These are phyloP conservation scores for Catharus fuscescens DNA, from an alignment of 2,113 vertebrate genomes.

Conservation along the genomic window DNA sequence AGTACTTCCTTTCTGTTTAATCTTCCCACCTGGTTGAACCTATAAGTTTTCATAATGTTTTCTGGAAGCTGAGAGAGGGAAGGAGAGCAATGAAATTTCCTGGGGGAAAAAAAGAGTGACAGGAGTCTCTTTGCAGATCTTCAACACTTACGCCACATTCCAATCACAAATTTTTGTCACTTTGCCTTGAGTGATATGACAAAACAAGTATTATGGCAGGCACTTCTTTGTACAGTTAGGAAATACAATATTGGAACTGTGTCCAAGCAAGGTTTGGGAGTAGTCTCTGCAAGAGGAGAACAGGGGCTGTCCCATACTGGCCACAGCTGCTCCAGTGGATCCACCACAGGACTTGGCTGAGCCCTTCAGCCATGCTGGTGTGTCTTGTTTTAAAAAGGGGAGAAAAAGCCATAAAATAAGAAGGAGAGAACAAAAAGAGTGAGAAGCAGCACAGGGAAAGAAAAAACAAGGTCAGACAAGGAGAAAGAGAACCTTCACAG, in stretches of 20 bases:
- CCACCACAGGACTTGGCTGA: background rate
- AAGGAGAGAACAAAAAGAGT: background rate
- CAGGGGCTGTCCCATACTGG: background rate
- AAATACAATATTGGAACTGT: background rate
- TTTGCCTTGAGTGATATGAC: background rate
- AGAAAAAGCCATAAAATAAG: background rate
- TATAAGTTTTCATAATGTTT: background rate
- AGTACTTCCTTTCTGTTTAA: background rate
- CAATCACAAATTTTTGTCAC: background rate
- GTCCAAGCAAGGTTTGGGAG: background rate
- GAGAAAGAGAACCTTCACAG: background rate
- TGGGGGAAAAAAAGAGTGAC: background rate
- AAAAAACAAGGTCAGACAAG: background rate
- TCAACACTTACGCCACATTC: background rate
- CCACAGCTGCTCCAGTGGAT: rapidly evolving
- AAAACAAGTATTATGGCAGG: background rate
- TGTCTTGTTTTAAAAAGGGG: background rate
- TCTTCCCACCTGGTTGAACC: background rate
- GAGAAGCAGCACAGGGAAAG: background rate
- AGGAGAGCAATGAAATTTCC: background rate
- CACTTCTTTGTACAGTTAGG: background rate
- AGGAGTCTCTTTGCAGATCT: background rate
- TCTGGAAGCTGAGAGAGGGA: background rate
- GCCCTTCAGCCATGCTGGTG: background rate
- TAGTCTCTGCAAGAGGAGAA: background rate